These are phyloP conservation scores for Scaptomyza hsui DNA, from an alignment of 1,140 invertebrate genomes.

Conservation along the genomic window DNA sequence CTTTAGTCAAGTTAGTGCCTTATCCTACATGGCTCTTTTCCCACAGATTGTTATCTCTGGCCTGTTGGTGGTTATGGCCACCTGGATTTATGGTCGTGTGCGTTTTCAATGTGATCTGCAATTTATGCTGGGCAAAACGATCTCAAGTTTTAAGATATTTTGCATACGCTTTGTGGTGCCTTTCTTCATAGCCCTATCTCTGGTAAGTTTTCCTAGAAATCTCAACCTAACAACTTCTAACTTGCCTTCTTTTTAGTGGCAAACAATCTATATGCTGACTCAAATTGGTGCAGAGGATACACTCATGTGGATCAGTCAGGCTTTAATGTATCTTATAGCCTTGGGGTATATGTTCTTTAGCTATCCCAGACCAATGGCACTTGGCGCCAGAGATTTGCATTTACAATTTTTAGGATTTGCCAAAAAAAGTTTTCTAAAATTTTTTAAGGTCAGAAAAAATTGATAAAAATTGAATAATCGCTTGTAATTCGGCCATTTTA, in stretches of 20 bases:
- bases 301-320: constrained; percentile 63
- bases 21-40: constrained; percentile 88
- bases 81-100: constrained; percentile 90
- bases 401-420: too few relatives aligned
- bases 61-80: constrained; percentile 88
- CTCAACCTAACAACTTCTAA: background rate
- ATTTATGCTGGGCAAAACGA: constrained; percentile 91
- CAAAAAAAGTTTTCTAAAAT: too few relatives aligned
- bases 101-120: constrained; percentile 90
- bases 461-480: too few relatives aligned
- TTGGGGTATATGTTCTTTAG: constrained; percentile 67
- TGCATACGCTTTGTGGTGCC: constrained; percentile 75
- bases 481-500: too few relatives aligned
- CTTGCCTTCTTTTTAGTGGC: constrained; percentile 35
- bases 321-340: constrained; percentile 54
- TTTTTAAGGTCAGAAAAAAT: too few relatives aligned
- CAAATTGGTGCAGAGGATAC: constrained; percentile 27
- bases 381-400: constrained; percentile 54
- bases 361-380: constrained; percentile 64
- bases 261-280: constrained; percentile 43
- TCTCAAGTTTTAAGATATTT: constrained; percentile 84
- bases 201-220: constrained; percentile 42
- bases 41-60: constrained; percentile 89
- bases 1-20: constrained; percentile 57
- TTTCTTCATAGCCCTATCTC: constrained; percentile 52